A percentile compares a stretch with the other conserved stretches of the same genome.
phyloP scores from a whole-genome alignment of 2,888 invertebrate genomes.

The Neuroscelio doddi region DNA sequence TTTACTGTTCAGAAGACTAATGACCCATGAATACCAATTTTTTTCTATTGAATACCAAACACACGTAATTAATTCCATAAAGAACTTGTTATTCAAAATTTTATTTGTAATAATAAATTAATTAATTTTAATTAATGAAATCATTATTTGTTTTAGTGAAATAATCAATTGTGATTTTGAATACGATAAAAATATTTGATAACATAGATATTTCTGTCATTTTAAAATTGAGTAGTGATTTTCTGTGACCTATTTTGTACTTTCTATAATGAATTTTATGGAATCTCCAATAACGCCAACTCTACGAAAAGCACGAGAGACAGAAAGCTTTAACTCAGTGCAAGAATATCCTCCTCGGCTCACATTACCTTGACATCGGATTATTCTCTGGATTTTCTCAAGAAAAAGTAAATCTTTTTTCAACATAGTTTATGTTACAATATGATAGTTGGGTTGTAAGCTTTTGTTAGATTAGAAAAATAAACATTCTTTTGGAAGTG shows the following conservation, averaged over 20 bases:
- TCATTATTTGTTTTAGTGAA: no score
- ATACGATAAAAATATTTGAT: no score
- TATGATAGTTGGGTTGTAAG: no score
- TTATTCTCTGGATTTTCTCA: slow-evolving; percentile 32
- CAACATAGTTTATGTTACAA: neutral
- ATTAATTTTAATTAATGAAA: no score
- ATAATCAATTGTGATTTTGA: no score
- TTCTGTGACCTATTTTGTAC: slow-evolving; percentile 23
- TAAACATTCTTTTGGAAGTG: no score
- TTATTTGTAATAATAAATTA: no score
- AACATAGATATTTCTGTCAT: no score
- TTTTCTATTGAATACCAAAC: slow-evolving; percentile 19
- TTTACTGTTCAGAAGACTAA: slow-evolving; percentile 23
- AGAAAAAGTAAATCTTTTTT: slow-evolving; percentile 29
- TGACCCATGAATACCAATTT: slow-evolving; percentile 20
- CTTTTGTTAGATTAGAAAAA: no score
- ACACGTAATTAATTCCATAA: no score
- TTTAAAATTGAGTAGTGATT: slow-evolving; percentile 11
- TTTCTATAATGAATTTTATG: slow-evolving; percentile 38
- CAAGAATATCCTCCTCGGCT: slow-evolving; percentile 31
- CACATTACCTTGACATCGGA: slow-evolving; percentile 34
- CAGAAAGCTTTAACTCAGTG: slow-evolving; percentile 27
- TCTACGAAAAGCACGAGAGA: slow-evolving; percentile 24
- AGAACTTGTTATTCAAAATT: no score
- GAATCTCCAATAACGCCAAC: slow-evolving; percentile 39